phyloP scores from a whole-genome alignment of 2,888 invertebrate genomes.

The Cyrtodaria siliqua region DNA sequence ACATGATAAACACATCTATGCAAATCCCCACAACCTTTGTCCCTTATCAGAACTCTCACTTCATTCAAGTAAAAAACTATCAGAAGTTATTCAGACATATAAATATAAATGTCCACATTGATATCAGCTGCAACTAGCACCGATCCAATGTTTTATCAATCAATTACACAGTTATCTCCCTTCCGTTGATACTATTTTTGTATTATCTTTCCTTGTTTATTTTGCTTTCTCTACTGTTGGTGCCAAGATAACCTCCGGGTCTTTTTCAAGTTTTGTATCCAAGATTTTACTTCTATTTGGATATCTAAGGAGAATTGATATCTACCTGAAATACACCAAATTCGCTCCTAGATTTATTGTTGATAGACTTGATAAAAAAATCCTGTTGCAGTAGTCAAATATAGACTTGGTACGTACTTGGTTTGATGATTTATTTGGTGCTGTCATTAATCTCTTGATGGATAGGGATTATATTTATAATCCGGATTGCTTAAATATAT shows the following conservation, averaged over 20 bases:
- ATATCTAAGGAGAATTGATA: conserved; percentile 31
- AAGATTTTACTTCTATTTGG: conserved; percentile 31
- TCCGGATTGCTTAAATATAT: conserved; percentile 25
- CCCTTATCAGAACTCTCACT: conserved; percentile 16
- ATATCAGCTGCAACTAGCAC: conserved; percentile 15
- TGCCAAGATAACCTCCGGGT: conserved; percentile 33
- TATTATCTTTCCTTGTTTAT: conserved; percentile 32
- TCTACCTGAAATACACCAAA: conserved; percentile 1
- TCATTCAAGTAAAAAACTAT: conserved; percentile 9
- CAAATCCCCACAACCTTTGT: not conserved
- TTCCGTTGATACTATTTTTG: not conserved
- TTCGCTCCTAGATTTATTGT: conserved; percentile 7
- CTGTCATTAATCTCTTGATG: conserved; percentile 16
- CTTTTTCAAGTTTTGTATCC: conserved; percentile 38
- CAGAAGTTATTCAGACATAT: conserved; percentile 2
- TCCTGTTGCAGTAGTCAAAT: conserved; percentile 7
- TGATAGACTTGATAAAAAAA: conserved; percentile 4
- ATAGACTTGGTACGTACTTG: conserved; percentile 13
- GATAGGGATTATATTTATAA: conserved; percentile 28
- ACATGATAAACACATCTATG: too few relatives aligned
- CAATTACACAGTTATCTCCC: conserved; percentile 34
- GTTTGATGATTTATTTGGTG: conserved; percentile 12
- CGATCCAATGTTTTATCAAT: not conserved
- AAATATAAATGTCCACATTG: conserved; percentile 31
- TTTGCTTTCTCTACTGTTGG: conserved; percentile 21